Evolutionary conservation across 2,888 invertebrate genomes (phyloP), one percentile per base, ranked within the genome.

Genomic region (Drosophila demipolita): DNA sequence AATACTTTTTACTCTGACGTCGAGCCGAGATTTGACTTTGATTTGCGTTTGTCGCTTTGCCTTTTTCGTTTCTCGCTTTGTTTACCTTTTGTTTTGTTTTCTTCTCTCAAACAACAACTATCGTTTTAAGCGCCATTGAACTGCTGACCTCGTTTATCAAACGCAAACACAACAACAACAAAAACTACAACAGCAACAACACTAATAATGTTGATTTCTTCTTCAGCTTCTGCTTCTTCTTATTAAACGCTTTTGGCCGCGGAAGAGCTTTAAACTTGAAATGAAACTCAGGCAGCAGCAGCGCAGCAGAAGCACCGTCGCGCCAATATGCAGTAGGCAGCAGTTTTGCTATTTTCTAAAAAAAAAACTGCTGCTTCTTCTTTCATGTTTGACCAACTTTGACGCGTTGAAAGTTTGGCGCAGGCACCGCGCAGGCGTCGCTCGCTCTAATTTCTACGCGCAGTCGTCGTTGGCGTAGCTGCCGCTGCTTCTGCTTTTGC

Each of bases 371-470:
- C 60, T 67, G 54, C 68, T 68, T 59, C 54, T 61, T 76, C 74
- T 80, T 73, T 76, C 75, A 60, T 80, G 87, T 88, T 84, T 81
- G 87, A 89, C 86, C 87, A 87, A 90, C 87, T 89, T 90, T 85
- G 58, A 52, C 33, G 57, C 66, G 73, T 71, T 64, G 76, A 75
- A 73, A 76, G 73, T 85, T 82, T 80, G 69, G 63, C 78, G 77
- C 76, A 68, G 58, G 62, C 75, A 70, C 62, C 64, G 45, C 45
- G 45, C 45, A 45, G 52, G 36, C 45, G 50, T 66, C 38, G 66
- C 70, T 74, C 85, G 90, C 88, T 90, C 88, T 80, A 90, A 90
- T 88, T 90, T 90, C 88, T 88, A 89, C 89, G 89, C 87, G 87
- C 90, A 83, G 87, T 62, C 76, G 82, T 53, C 35, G 35, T 5